These are phyloP conservation scores for Oreonectes daqikongensis DNA, from an alignment of 2,797 vertebrate genomes.

Conservation along the genomic window DNA sequence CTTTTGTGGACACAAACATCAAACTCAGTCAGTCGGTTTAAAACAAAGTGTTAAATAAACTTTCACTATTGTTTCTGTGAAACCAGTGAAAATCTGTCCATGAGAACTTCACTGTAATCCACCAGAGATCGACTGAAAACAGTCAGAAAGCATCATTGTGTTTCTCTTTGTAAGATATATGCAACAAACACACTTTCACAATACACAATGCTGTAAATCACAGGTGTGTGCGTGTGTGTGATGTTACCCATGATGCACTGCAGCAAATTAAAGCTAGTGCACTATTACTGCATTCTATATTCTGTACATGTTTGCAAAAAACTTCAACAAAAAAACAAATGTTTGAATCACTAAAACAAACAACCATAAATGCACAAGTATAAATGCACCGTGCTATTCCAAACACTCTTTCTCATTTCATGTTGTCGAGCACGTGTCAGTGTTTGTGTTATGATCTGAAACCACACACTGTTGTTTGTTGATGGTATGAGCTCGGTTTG, in stretches of 20 bases:
- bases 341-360: no score
- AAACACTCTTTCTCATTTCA: no score
- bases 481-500: slow-evolving; percentile 13
- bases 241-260: no score
- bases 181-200: background rate
- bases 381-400: no score
- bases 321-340: no score
- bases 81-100: slow-evolving; percentile 35
- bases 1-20: slow-evolving; percentile 54
- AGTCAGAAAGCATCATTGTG: background rate
- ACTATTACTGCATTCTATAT: no score
- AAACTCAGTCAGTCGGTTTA: background rate
- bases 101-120: background rate
- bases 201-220: no score
- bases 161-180: background rate
- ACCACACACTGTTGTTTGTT: background rate
- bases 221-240: background rate
- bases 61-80: slow-evolving; percentile 22
- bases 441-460: no score
- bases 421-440: no score
- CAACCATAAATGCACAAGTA: no score
- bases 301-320: no score
- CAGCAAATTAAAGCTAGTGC: no score
- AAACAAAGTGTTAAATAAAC: background rate
- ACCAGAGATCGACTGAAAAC: slow-evolving; percentile 4